phyloP scores from a whole-genome alignment of 1,140 invertebrate genomes.

The Apis dorsata region DNA sequence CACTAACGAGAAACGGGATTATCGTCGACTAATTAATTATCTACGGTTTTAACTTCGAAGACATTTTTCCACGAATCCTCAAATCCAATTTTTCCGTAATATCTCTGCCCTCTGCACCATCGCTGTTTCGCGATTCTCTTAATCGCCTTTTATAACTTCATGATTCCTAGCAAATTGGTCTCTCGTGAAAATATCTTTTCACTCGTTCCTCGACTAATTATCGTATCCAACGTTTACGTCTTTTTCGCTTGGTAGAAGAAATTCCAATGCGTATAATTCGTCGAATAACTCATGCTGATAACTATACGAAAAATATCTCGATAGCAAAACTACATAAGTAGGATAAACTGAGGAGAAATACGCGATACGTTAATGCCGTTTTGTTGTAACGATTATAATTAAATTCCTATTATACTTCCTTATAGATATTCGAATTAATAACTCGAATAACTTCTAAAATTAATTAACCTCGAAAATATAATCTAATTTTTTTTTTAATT shows the following conservation, averaged over 20 bases:
- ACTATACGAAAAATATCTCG: no score
- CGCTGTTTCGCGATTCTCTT: background rate
- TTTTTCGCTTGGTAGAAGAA: no score
- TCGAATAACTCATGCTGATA: background rate
- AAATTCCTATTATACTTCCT: no score
- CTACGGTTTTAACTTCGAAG: background rate
- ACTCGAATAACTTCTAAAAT: no score
- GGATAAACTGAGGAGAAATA: no score
- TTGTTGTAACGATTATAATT: no score
- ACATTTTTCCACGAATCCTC: conserved; percentile 8
- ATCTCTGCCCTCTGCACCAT: background rate
- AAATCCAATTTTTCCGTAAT: conserved; percentile 8
- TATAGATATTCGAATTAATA: no score
- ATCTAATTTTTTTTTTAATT: no score
- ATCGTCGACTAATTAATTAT: conserved; percentile 54
- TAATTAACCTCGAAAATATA: no score
- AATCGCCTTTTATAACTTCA: background rate
- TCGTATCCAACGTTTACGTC: background rate
- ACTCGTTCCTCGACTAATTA: conserved; percentile 5
- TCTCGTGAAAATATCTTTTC: no score
- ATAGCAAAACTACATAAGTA: no score
- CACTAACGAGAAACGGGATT: conserved; percentile 28
- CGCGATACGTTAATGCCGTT: no score
- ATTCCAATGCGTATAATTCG: background rate
- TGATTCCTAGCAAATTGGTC: background rate